Percentiles rank a stretch among this genome's conserved stretches.
Conservation (phyloP, 1,140 invertebrate genomes). For the Drosophila miranda region DNA sequence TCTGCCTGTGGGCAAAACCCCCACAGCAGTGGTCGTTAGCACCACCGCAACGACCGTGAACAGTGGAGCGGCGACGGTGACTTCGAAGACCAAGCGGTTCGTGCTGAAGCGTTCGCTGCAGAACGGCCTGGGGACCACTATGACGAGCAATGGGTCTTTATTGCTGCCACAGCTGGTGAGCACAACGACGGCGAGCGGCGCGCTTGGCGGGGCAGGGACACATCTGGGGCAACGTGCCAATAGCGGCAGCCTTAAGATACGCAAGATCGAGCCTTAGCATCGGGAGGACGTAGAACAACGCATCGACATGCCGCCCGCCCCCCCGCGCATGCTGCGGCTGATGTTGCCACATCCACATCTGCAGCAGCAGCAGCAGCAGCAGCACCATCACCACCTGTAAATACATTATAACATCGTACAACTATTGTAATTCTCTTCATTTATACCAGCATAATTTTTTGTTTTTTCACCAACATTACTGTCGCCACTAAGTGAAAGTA, state of each 20-base stretch:
- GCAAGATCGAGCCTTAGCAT: slow-evolving; percentile 68
- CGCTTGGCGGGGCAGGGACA: slow-evolving; percentile 6
- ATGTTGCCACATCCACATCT: slow-evolving; percentile 49
- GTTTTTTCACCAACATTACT: too few species aligned
- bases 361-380: slow-evolving; percentile 47
- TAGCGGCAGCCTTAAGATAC: slow-evolving; percentile 57
- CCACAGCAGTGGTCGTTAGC: slow-evolving; percentile 14
- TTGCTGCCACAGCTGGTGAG: slow-evolving; percentile 40
- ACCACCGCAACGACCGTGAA: slow-evolving; percentile 15
- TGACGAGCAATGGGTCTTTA: slow-evolving; percentile 25
- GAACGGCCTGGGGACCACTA: slow-evolving; percentile 38
- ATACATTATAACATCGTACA: slow-evolving; percentile 30
- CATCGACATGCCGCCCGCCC: background rate
- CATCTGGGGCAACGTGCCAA: slow-evolving; percentile 23
- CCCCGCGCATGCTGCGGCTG: slow-evolving; percentile 15
- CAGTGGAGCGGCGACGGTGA: too few species aligned
- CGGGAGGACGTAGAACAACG: slow-evolving; percentile 1
- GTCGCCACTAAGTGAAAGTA: slow-evolving; percentile 12
- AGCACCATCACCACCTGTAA: slow-evolving; percentile 55
- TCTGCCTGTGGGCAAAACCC: slow-evolving; percentile 11
- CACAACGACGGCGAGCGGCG: slow-evolving; percentile 9
- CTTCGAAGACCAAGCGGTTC: slow-evolving; percentile 49
- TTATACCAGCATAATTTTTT: too few species aligned
- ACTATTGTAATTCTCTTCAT: too few species aligned
- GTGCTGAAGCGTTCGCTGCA: slow-evolving; percentile 70